Evolutionary conservation across 2,797 vertebrate genomes (phyloP).

Genomic region (Cossypha caffra): DNA sequence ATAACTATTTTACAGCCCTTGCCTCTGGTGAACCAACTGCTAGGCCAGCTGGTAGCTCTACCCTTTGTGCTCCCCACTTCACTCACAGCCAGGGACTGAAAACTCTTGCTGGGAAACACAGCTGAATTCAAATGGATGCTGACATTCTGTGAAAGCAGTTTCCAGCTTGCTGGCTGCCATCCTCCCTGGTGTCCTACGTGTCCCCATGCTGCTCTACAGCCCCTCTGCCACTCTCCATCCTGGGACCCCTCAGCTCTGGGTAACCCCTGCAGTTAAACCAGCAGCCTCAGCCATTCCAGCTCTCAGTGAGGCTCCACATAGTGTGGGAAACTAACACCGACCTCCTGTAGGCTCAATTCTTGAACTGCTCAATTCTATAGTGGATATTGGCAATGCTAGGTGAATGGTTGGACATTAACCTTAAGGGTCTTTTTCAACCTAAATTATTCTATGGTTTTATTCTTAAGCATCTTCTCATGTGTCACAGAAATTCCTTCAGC

Average conservation of each 20-base stretch:
- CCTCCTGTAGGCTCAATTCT: not conserved
- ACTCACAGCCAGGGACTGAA: not conserved
- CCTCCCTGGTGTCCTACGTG: not conserved
- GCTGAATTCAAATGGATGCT: not conserved
- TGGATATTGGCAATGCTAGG: not conserved
- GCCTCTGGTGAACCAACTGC: not conserved
- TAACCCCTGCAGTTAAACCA: not conserved
- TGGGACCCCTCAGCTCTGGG: not conserved
- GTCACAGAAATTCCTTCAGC: not conserved
- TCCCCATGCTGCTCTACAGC: not conserved
- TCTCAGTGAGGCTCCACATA: not conserved
- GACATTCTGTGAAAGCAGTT: not conserved
- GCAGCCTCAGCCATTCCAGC: not conserved
- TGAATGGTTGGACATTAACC: fast-evolving
- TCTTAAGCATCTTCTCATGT: not conserved
- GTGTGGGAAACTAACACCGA: not conserved
- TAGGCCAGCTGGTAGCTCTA: constrained; percentile 2
- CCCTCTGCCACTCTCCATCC: not conserved
- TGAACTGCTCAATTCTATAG: fast-evolving
- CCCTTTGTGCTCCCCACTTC: not conserved
- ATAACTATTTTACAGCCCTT: not conserved
- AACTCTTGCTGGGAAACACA: not conserved
- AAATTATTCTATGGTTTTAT: not conserved
- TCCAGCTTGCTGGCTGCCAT: not conserved
- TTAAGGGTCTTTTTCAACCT: not conserved